These are phyloP conservation scores for Oxygymnocypris stewartii DNA, from an alignment of 2,113 vertebrate species.

Conservation along the genomic window DNA sequence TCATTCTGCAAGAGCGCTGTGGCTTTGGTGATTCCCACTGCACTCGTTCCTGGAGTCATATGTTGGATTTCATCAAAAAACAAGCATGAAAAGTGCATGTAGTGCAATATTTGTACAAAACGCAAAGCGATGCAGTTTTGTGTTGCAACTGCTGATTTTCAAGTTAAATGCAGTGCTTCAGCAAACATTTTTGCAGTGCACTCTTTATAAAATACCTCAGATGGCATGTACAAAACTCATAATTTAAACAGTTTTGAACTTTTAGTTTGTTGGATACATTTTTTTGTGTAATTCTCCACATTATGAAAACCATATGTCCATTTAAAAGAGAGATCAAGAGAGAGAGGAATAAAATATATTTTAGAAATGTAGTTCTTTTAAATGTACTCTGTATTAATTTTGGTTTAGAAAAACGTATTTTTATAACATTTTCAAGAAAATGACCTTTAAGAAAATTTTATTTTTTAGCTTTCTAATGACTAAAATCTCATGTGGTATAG, in stretches of 20 bases:
- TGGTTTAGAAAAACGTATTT: too few species aligned
- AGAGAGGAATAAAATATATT: too few species aligned
- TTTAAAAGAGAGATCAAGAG: too few species aligned
- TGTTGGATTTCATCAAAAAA: conserved; percentile 47
- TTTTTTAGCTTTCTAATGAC: too few species aligned
- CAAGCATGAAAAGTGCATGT: conserved; percentile 59
- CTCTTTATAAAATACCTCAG: conserved; percentile 3
- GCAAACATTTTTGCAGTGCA: background rate
- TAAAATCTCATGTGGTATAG: too few species aligned
- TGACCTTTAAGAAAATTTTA: too few species aligned
- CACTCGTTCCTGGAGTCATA: conserved; percentile 64
- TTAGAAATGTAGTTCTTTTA: too few species aligned
- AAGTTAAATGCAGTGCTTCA: background rate
- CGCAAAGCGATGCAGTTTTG: background rate
- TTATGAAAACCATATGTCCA: background rate
- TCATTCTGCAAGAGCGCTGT: conserved; percentile 87
- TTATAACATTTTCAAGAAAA: too few species aligned
- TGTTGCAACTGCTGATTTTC: too few species aligned
- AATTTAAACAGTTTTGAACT: background rate
- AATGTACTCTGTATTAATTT: too few species aligned
- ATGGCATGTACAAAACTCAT: background rate
- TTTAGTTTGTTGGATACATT: background rate
- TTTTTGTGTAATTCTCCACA: background rate
- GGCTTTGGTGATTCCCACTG: conserved; percentile 79
- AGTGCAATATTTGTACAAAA: background rate